phyloP scores from a whole-genome alignment of 2,113 vertebrate species.

The Vireo altiloquus region DNA sequence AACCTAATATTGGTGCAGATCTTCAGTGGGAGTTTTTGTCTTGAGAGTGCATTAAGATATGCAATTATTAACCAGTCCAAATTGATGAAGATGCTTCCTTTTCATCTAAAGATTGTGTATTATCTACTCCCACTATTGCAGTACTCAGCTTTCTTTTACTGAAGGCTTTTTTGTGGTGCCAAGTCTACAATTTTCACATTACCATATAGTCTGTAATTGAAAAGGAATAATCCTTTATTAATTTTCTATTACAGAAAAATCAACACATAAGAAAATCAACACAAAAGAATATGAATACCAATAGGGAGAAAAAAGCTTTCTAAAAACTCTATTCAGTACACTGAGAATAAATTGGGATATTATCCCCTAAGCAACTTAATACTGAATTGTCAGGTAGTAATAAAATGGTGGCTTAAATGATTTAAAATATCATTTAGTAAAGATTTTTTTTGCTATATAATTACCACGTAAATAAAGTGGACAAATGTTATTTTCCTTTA shows the following conservation, averaged over 20 bases:
- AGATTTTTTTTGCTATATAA: background rate
- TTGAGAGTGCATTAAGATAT: background rate
- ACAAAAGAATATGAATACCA: background rate
- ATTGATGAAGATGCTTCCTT: slow-evolving; percentile 25
- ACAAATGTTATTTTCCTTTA: background rate
- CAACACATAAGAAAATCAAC: background rate
- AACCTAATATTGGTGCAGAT: background rate
- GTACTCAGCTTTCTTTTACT: background rate
- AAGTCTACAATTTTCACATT: slow-evolving; percentile 28
- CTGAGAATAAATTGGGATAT: background rate
- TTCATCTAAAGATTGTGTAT: background rate
- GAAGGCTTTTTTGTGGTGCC: background rate
- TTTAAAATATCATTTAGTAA: background rate
- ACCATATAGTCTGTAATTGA: background rate
- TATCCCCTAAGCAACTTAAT: background rate
- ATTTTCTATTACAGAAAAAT: slow-evolving; percentile 10
- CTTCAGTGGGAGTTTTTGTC: background rate
- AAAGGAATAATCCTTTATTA: slow-evolving; percentile 1
- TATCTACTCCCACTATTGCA: background rate
- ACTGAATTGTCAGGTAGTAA: background rate
- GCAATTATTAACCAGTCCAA: slow-evolving; percentile 39
- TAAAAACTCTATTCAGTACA: background rate
- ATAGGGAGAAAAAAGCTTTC: slow-evolving; percentile 1
- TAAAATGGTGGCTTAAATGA: background rate
- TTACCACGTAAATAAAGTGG: background rate